These are phyloP conservation scores for Desmodus rotundus DNA, from an alignment of 2,113 vertebrate genomes.

Conservation along the genomic window DNA sequence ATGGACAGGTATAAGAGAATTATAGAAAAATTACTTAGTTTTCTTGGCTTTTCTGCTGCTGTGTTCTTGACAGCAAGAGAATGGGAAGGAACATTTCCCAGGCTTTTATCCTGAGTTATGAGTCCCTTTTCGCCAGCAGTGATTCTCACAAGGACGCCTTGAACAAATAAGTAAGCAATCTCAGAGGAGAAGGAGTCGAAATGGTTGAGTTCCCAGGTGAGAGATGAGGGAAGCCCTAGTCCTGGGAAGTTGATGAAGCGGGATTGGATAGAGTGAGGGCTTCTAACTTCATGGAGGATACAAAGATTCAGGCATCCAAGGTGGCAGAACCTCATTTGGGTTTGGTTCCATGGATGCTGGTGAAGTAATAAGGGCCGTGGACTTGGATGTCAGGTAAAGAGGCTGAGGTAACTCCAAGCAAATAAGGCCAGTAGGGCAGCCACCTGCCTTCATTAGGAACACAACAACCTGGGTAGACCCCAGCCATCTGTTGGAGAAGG, in stretches of 20 bases:
- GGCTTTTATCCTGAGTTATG: neutral
- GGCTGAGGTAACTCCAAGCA: neutral
- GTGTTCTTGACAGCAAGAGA: neutral
- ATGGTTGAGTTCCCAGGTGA: neutral
- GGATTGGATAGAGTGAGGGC: neutral
- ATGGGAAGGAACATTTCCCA: neutral
- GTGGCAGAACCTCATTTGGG: neutral
- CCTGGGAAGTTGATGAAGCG: neutral
- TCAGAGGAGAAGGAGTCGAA: neutral
- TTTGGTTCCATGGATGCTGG: neutral
- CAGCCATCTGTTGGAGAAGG: neutral
- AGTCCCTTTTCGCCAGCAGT: neutral
- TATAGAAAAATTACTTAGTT: neutral
- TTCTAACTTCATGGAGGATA: neutral
- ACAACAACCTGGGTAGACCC: neutral
- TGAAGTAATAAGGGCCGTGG: neutral
- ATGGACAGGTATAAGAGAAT: neutral
- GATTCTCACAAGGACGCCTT: neutral
- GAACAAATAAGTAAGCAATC: neutral
- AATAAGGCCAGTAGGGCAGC: neutral
- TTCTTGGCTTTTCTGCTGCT: neutral
- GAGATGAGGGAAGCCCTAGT: neutral
- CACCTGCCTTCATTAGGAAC: neutral
- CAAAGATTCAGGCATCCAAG: neutral
- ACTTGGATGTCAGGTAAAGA: neutral